Percentiles rank a stretch among this genome's conserved stretches.
Evolutionary conservation across 2,113 vertebrate species (phyloP).

Genomic region (Phaethon lepturus): DNA sequence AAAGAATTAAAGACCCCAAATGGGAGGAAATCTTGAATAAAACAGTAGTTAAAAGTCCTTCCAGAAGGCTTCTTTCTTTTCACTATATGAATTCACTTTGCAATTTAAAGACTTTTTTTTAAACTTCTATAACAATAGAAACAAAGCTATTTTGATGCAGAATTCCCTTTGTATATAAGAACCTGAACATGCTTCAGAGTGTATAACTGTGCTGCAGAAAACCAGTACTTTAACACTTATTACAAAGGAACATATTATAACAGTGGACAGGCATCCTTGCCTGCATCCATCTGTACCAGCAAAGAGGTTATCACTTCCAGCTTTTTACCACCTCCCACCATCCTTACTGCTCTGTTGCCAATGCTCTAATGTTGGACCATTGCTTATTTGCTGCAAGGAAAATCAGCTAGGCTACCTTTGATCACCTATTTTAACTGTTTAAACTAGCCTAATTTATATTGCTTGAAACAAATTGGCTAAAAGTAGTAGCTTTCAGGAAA

Average conservation of each 20-base stretch:
- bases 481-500: not conserved
- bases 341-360: not conserved
- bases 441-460: not conserved
- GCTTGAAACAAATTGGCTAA: not conserved
- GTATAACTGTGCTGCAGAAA: not conserved
- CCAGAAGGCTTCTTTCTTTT: not conserved
- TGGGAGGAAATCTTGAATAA: not conserved
- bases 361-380: not conserved
- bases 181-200: not conserved
- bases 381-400: not conserved
- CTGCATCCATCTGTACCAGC: not conserved
- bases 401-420: not conserved
- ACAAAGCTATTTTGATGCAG: not conserved
- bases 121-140: not conserved
- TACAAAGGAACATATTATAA: not conserved
- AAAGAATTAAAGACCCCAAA: not conserved
- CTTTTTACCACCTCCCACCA: conserved; percentile 5
- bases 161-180: not conserved
- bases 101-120: not conserved
- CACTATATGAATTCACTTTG: not conserved
- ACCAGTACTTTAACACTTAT: not conserved
- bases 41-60: not conserved
- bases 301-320: conserved; percentile 3
- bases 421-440: not conserved
- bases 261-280: not conserved